Percentiles rank a stretch among this genome's conserved stretches.
phyloP scores from a whole-genome alignment of 2,797 vertebrate species.

The Coracias cyanogaster region DNA sequence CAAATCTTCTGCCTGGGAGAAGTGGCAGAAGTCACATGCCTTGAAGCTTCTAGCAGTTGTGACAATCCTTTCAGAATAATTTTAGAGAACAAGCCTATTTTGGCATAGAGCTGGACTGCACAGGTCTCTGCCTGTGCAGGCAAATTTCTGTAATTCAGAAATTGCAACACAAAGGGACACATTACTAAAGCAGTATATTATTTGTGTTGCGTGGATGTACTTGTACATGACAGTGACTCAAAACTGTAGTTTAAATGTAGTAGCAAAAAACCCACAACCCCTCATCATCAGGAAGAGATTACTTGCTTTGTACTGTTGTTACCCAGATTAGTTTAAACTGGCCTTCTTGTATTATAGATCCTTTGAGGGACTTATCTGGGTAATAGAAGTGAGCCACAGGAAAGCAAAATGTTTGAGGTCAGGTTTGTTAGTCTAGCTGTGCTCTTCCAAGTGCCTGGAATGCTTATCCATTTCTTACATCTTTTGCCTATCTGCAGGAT shows the following conservation, averaged over 20 bases:
- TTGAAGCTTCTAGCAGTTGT: conserved; percentile 8
- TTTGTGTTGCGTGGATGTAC: neutral
- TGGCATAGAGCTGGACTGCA: neutral
- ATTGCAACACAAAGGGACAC: conserved; percentile 32
- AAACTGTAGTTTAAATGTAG: neutral
- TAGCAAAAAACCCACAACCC: neutral
- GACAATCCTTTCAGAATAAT: neutral
- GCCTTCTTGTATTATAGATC: neutral
- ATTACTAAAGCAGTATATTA: neutral
- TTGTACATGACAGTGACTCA: neutral
- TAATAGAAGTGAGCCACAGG: neutral
- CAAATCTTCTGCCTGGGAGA: neutral
- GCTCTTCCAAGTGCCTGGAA: neutral
- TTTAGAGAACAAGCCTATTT: conserved; percentile 6
- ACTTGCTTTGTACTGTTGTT: neutral
- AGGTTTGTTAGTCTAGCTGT: neutral
- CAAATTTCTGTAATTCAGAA: conserved; percentile 24
- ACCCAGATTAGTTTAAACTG: neutral
- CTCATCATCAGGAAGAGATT: neutral
- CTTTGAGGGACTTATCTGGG: neutral
- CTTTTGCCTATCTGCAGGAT: neutral
- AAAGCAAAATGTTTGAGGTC: neutral
- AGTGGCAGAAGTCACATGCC: neutral
- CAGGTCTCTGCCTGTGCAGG: conserved; percentile 13
- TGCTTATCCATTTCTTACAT: neutral